Base-by-base conservation (phyloP, 2,888 invertebrate genomes). In the Dichetophora obliterata region DNA sequence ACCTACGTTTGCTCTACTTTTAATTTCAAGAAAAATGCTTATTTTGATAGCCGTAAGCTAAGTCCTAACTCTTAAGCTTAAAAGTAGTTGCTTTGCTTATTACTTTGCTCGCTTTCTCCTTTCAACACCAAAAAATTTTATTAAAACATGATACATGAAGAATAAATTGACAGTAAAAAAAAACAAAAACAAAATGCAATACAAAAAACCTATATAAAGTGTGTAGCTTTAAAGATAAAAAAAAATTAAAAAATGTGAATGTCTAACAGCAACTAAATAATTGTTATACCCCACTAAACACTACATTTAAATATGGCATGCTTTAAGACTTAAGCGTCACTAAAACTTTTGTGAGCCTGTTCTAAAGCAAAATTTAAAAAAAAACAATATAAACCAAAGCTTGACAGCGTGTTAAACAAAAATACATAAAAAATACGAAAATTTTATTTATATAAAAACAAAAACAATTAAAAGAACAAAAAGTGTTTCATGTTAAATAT, bases 401-500 rank as follows among this genome's bases (percentile, higher is more conserved):
- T 70, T 80, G 76, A 78, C 65, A n/a, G 59, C 59, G 37, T 43
- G 70, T 14, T 72, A 34, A 43, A 65, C 4, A 73, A 74, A 68
- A 65, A 69, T 31, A 8, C 14, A 27, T 66, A 37, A 43, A 66
- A 76, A 76, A 83, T 75, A 75, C 37, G 69, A 72, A 79, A 77
- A 77, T 75, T 76, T 72, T 77, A 80, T 77, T 76, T 72, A 81
- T 80, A 79, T 63, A 78, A 72, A 66, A 75, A 63, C 19, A 78
- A 68, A 78, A 75, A 80, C 80, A 66, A 61, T 31, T 65, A 61
- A 54, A 66, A 70, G 0, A 74, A 37, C 48, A 34, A 19, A 75
- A 78, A 79, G 66, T 78, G 77, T 80, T 78, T 77, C 80, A 81
- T 82, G 79, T 82, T 82, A 77, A 80, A 81, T 82, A 80, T 82